A percentile compares a stretch with the other conserved stretches of the same genome.
Conservation (phyloP, 2,888 invertebrate genomes). For the Colletes collaris region DNA sequence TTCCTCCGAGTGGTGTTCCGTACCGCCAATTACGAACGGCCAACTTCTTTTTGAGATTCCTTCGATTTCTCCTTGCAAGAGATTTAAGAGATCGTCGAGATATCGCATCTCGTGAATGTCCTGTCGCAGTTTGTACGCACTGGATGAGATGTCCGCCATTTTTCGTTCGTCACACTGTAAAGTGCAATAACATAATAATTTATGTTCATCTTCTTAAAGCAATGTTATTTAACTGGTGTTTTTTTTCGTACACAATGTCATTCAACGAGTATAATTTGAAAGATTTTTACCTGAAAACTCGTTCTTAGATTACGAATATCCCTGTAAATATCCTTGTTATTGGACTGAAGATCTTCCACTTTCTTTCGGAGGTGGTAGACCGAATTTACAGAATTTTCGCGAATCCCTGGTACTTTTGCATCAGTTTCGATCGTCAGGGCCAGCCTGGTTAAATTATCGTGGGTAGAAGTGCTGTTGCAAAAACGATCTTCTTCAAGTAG, state of each 20-base stretch:
- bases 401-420: constrained; percentile 43
- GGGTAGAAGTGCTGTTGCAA: constrained; percentile 66
- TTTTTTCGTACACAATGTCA: too few species aligned
- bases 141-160: constrained; percentile 70
- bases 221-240: too few species aligned
- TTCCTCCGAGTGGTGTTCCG: constrained; percentile 70
- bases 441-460: constrained; percentile 75
- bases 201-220: too few species aligned
- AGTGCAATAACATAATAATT: neutral
- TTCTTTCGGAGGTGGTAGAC: constrained; percentile 71
- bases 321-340: constrained; percentile 72
- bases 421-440: constrained; percentile 76
- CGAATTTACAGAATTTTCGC: constrained; percentile 61
- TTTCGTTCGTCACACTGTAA: constrained; percentile 76
- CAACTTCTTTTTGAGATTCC: constrained; percentile 77
- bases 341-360: constrained; percentile 72
- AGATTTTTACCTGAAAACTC: constrained; percentile 72
- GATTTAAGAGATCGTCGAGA: constrained; percentile 78
- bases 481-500: constrained; percentile 72
- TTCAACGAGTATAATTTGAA: too few species aligned
- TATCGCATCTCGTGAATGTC: constrained; percentile 77
- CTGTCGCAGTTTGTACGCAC: constrained; percentile 71
- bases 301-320: constrained; percentile 73
- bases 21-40: constrained; percentile 77
- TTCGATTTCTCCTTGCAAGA: constrained; percentile 77